Evolutionary conservation across 2,888 invertebrate species (phyloP).

Genomic region (Eumerus sabulonum): DNA sequence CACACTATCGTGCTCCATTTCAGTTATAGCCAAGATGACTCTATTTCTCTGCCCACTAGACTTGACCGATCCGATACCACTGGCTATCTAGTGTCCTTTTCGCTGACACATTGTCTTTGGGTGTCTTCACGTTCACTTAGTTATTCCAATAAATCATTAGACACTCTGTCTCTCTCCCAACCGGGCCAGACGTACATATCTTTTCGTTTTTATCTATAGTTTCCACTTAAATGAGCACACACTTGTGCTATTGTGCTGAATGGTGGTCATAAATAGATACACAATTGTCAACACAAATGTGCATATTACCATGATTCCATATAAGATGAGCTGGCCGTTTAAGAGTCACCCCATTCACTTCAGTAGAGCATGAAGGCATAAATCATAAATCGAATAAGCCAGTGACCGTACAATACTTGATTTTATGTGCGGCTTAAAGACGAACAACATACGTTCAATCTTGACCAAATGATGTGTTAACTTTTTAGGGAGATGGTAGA

Average conservation of each 20-base stretch:
- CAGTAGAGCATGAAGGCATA: conserved; percentile 70
- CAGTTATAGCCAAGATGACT: conserved; percentile 47
- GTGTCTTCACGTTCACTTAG: conserved; percentile 20
- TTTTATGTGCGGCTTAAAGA: conserved; percentile 12
- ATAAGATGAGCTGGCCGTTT: conserved; percentile 19
- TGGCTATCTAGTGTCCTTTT: conserved; percentile 38
- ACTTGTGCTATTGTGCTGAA: conserved; percentile 72
- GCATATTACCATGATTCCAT: conserved; percentile 31
- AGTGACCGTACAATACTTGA: not conserved
- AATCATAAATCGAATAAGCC: conserved; percentile 73
- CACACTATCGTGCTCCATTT: not conserved
- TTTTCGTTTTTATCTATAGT: conserved; percentile 75
- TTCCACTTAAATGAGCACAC: conserved; percentile 78
- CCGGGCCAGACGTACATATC: conserved; percentile 23
- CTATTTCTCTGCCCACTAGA: conserved; percentile 44
- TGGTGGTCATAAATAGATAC: conserved; percentile 64
- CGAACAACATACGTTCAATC: conserved; percentile 31
- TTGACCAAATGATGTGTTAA: conserved; percentile 69
- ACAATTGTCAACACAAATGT: conserved; percentile 59
- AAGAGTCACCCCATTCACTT: conserved; percentile 27
- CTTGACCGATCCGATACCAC: not conserved
- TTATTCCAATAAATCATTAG: conserved; percentile 59
- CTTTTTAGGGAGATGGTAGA: conserved; percentile 11
- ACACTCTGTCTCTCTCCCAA: conserved; percentile 12
- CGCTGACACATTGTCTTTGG: conserved; percentile 64